Conservation (phyloP, 2,797 vertebrate genomes). For the Propithecus perrieri region DNA sequence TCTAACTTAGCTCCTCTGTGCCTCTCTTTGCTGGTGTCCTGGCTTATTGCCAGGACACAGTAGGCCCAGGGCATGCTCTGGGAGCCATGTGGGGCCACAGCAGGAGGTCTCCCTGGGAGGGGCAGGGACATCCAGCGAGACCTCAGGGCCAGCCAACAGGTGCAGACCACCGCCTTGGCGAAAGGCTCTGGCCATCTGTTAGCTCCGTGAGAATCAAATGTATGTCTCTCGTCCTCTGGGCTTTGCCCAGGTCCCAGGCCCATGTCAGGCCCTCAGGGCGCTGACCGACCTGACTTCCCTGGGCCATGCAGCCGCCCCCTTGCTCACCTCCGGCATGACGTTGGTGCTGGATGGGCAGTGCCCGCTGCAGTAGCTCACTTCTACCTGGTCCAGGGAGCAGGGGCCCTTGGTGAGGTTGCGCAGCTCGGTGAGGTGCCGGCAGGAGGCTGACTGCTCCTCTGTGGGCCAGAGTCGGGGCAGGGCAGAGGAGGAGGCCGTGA, state of each 20-base stretch:
- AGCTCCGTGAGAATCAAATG: background rate
- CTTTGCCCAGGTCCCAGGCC: background rate
- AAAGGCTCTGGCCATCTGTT: background rate
- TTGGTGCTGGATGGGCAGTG: conserved; percentile 91
- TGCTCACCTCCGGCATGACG: conserved; percentile 91
- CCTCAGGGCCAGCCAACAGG: background rate
- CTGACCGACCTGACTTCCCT: background rate
- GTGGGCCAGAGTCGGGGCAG: background rate
- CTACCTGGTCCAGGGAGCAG: conserved; percentile 91
- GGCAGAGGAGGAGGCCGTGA: background rate
- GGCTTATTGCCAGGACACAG: background rate
- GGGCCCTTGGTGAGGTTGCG: conserved; percentile 92
- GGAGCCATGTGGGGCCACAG: background rate
- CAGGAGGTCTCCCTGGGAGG: background rate
- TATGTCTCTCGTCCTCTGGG: background rate
- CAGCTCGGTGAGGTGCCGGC: conserved; percentile 88
- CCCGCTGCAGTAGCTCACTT: conserved; percentile 93
- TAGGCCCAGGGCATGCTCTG: background rate
- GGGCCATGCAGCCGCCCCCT: background rate
- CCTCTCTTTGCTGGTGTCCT: background rate
- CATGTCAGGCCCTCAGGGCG: accelerated
- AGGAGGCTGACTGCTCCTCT: conserved; percentile 86
- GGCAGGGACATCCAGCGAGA: background rate
- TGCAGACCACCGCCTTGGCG: background rate
- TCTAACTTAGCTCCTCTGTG: background rate